Base-by-base conservation (phyloP, 2,888 invertebrate genomes). In the Mechanitis messenoides region DNA sequence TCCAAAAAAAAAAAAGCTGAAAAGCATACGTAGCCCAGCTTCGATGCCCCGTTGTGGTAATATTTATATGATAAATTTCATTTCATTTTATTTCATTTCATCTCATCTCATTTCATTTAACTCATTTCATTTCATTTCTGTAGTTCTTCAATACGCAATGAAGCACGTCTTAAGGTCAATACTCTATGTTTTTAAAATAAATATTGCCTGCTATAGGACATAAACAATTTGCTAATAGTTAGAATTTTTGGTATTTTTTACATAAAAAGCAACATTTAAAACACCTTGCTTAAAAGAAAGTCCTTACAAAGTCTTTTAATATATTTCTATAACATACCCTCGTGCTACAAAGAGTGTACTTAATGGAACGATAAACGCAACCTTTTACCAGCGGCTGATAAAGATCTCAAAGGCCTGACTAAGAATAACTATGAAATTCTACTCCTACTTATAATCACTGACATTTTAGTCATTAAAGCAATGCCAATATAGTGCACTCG, bases 381-480 rank as follows among this genome's bases (percentile, higher is more conserved):
- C 50, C 50, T 50, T 50, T 50, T 50, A 50, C 50, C 31, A 31
- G 54, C 56, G 59, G 62, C 56, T 57, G 64, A 64, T 64, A 59
- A 31, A 38, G 38, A 61, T 64, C 64, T 58, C 45, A 58, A 60
- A 63, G 47, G 11, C 28, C 47, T n/a, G 20, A 20, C 31, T 31
- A 31, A 31, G 50, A 50, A 50, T 50, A 50, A 50, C 50, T 50
- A 2, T 28, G 50, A 50, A 50, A 50, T 50, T 31, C 50, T 50
- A 50, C 50, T n/a, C 50, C 31, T 50, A 11, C 50, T 50, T 50
- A 50, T 50, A 50, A 50, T 31, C 31, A 31, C 31, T 28, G 50
- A 50, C 50, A 50, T 50, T 31, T 50, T 31, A 9, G 9, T 7
- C 4, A n/a, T 47, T 9, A 28, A 7, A 31, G 28, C 7, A 50